A percentile compares a stretch with the other conserved stretches of the same genome.
Conservation (phyloP, 2,113 vertebrate species). For the Butorides virescens region DNA sequence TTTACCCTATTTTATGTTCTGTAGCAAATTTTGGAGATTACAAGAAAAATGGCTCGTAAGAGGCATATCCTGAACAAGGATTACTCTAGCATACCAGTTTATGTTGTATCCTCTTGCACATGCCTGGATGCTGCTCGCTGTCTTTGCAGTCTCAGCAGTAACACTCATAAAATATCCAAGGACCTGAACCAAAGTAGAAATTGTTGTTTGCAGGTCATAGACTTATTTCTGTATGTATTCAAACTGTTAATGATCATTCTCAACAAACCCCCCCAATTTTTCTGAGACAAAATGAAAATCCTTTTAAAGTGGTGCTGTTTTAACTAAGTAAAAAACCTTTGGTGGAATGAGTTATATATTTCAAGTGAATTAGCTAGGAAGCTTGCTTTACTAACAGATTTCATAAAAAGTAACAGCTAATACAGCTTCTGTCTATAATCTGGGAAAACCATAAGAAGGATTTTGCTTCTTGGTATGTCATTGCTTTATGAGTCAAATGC, state of each 20-base stretch:
- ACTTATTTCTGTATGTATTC: not conserved
- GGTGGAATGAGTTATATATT: not conserved
- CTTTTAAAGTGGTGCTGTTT: not conserved
- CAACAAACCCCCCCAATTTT: not conserved
- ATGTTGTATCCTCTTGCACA: rapidly evolving
- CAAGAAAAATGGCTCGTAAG: not conserved
- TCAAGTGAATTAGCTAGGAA: not conserved
- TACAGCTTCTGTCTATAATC: not conserved
- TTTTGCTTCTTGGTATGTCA: not conserved
- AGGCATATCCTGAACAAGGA: not conserved
- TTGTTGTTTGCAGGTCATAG: not conserved
- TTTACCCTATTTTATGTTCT: not conserved
- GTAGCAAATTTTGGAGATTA: not conserved
- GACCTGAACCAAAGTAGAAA: not conserved
- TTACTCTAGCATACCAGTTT: not conserved
- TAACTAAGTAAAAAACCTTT: not conserved
- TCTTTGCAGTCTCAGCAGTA: not conserved
- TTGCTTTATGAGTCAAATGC: not conserved
- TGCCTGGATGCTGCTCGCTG: not conserved
- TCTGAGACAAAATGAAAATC: not conserved
- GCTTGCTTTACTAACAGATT: not conserved
- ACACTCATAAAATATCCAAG: not conserved
- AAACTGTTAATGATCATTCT: not conserved
- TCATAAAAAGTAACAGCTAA: not conserved
- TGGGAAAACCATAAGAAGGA: rapidly evolving